Conservation (phyloP, 30 jellyfish, hydroid and myxozoan genomes). For the Sanderia malayensis region DNA sequence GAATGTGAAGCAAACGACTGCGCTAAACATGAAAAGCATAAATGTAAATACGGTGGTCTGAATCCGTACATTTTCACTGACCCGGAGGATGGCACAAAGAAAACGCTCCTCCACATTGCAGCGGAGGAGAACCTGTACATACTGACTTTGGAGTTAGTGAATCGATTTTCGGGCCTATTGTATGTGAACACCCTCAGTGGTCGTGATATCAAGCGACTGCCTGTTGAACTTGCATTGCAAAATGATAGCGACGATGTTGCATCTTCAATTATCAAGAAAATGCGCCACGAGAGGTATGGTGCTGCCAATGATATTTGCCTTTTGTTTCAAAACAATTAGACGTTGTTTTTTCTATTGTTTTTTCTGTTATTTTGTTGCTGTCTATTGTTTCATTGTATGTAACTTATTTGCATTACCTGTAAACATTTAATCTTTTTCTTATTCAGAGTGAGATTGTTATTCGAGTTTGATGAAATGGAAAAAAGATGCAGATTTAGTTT, state of each 20-base stretch:
- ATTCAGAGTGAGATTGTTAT: conserved; percentile 64
- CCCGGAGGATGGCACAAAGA: conserved; percentile 24
- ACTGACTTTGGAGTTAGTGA: conserved; percentile 34
- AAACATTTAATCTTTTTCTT: background rate
- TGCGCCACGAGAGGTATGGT: conserved; percentile 75
- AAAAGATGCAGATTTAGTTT: conserved; percentile 38
- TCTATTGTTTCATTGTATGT: no score
- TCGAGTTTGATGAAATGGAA: conserved; percentile 29
- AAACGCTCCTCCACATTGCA: conserved; percentile 69
- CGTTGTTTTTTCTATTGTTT: no score
- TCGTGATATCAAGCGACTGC: conserved; percentile 23
- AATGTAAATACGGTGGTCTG: conserved; percentile 30
- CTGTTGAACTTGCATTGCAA: conserved; percentile 65
- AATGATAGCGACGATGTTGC: conserved; percentile 71
- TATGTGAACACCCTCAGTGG: conserved; percentile 43
- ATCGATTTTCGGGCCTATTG: conserved; percentile 52
- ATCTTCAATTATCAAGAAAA: conserved; percentile 33
- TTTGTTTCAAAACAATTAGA: no score
- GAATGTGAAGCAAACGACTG: conserved; percentile 14
- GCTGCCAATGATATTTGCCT: no score
- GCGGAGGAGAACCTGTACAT: conserved; percentile 66
- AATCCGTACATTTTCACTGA: background rate
- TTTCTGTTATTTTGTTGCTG: no score
- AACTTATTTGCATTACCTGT: no score
- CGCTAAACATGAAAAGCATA: conserved; percentile 5